Conservation (phyloP, 2,888 invertebrate species). For the Antheraea yamamai region DNA sequence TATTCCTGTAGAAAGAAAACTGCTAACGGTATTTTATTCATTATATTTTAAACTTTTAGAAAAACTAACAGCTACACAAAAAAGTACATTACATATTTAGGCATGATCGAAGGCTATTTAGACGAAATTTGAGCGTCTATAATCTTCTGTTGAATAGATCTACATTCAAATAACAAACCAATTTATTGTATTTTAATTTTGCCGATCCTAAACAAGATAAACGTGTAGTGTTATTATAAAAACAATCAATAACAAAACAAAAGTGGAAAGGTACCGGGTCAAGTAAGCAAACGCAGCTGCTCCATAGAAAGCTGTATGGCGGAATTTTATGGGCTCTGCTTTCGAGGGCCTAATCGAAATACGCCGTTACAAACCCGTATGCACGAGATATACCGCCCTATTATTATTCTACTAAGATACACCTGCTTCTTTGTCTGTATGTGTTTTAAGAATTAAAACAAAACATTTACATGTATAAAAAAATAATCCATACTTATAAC, state of each 20-base stretch:
- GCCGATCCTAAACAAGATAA: not conserved
- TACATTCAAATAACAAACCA: too few relatives aligned
- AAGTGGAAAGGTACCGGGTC: conserved; percentile 1
- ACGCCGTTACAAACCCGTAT: conserved; percentile 20
- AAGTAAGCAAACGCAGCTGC: conserved; percentile 16
- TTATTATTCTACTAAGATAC: not conserved
- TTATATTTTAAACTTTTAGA: too few relatives aligned
- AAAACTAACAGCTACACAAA: too few relatives aligned
- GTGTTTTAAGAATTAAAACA: too few relatives aligned
- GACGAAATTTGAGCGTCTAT: too few relatives aligned
- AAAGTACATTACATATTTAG: too few relatives aligned
- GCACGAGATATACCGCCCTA: not conserved
- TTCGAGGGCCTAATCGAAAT: conserved; percentile 23
- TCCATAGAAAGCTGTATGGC: conserved; percentile 19
- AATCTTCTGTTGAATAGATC: not conserved
- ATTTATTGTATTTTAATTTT: not conserved
- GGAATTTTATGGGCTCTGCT: conserved; percentile 21
- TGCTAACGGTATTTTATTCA: too few relatives aligned
- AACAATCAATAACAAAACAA: conserved; percentile 2
- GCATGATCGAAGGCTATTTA: too few relatives aligned
- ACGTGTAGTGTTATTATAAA: not conserved
- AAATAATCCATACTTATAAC: too few relatives aligned
- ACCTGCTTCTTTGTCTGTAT: not conserved
- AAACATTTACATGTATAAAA: too few relatives aligned
- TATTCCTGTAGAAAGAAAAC: too few relatives aligned